Conservation (phyloP, 1,140 invertebrate genomes). For the Calephelis virginiensis region DNA sequence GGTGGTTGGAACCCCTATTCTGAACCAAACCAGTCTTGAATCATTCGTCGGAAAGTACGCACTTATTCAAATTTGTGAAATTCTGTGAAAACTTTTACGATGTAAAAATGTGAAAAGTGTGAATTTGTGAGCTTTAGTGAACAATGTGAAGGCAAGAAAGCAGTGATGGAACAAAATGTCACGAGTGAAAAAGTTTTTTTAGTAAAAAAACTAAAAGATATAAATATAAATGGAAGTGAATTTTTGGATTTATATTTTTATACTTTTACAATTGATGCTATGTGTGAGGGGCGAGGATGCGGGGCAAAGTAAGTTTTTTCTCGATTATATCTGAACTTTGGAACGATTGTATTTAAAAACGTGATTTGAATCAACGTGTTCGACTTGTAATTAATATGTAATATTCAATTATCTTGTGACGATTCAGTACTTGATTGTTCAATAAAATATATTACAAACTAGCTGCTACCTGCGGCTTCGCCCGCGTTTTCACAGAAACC, state of each 20-base stretch:
- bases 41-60: constrained; percentile 30
- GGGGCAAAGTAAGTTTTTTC: constrained; percentile 51
- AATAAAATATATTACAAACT: no score
- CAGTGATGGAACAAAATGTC: constrained; percentile 65
- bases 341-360: no score
- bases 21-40: constrained; percentile 37
- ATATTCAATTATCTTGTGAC: no score
- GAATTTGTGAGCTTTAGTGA: constrained; percentile 18
- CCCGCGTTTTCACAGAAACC: no score
- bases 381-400: no score
- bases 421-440: no score
- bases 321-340: not conserved
- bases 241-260: constrained; percentile 54
- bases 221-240: constrained; percentile 72
- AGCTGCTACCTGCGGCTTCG: no score
- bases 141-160: constrained; percentile 14
- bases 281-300: constrained; percentile 44
- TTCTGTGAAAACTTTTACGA: constrained; percentile 20
- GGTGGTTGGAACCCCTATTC: constrained; percentile 41
- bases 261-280: constrained; percentile 45
- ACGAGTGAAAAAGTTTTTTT: constrained; percentile 32
- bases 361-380: no score
- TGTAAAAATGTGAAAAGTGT: constrained; percentile 13
- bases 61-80: constrained; percentile 30
- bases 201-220: constrained; percentile 28